Conservation (phyloP, 2,888 invertebrate species). For the Horisme vitalbata region DNA sequence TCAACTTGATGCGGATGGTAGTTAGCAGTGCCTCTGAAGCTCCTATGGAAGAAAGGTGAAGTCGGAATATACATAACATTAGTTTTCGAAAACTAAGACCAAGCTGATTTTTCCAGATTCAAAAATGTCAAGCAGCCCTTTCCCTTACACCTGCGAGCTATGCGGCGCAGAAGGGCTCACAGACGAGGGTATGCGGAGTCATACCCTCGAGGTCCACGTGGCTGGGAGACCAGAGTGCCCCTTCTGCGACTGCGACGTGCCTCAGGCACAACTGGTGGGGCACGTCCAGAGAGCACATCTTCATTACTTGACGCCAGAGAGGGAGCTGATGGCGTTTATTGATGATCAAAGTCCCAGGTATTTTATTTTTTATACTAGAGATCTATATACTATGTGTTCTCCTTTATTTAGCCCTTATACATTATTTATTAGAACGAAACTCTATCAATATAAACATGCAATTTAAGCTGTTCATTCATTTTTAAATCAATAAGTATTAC, state of each 20-base stretch:
- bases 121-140: constrained; percentile 72
- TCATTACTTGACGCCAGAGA: constrained; percentile 91
- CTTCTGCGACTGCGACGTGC: constrained; percentile 90
- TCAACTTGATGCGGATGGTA: too few species aligned
- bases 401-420: too few species aligned
- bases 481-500: too few species aligned
- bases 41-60: too few species aligned
- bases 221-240: constrained; percentile 91
- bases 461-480: too few species aligned
- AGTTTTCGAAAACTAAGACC: too few species aligned
- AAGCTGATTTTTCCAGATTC: constrained; percentile 24
- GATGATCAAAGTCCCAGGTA: constrained; percentile 86
- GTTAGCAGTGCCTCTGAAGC: too few species aligned
- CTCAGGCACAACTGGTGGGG: constrained; percentile 88
- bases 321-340: constrained; percentile 89
- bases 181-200: constrained; percentile 90
- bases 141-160: constrained; percentile 88
- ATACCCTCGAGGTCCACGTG: constrained; percentile 90
- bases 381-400: too few species aligned
- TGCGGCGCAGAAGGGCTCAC: constrained; percentile 92
- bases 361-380: not conserved
- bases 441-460: too few species aligned
- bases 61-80: too few species aligned
- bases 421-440: too few species aligned
- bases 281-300: constrained; percentile 94